Conservation (phyloP, 2,113 vertebrate genomes). For the Athene noctua region DNA sequence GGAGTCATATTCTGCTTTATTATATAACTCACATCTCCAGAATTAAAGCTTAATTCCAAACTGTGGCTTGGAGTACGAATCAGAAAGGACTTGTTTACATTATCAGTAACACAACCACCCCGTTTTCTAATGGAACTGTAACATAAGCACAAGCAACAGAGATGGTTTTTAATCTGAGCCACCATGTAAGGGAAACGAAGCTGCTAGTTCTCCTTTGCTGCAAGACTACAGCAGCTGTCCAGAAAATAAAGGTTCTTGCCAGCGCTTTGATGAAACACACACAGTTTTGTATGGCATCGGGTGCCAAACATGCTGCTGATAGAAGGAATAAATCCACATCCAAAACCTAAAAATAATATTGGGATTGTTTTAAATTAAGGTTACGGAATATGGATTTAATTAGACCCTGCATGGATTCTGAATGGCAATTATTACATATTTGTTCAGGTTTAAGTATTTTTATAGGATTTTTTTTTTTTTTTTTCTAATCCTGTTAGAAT, state of each 20-base stretch:
- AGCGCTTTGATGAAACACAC: constrained; percentile 33
- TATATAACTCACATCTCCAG: constrained; percentile 4
- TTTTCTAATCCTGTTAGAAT: background rate
- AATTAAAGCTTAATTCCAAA: constrained; percentile 59
- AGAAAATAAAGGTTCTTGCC: constrained; percentile 25
- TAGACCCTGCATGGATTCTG: constrained; percentile 52
- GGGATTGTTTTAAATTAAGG: constrained; percentile 61
- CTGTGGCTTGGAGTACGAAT: background rate
- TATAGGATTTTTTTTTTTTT: constrained; percentile 6
- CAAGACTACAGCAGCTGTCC: constrained; percentile 27
- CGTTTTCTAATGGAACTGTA: background rate
- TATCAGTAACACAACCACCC: background rate
- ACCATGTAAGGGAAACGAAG: constrained; percentile 28
- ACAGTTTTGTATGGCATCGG: background rate
- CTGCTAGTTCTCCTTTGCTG: background rate
- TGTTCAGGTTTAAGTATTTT: constrained; percentile 71
- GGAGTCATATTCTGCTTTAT: background rate
- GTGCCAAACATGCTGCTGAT: constrained; percentile 58
- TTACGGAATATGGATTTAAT: constrained; percentile 39
- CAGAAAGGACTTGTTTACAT: background rate
- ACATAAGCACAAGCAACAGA: background rate
- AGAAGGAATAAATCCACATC: constrained; percentile 57
- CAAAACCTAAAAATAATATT: constrained; percentile 65
- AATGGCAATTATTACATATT: constrained; percentile 60
- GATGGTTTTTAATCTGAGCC: background rate